These are phyloP conservation scores for Aplysina aerophoba DNA, from an alignment of 37 sponge, comb jelly and placozoan genomes.

Conservation along the genomic window DNA sequence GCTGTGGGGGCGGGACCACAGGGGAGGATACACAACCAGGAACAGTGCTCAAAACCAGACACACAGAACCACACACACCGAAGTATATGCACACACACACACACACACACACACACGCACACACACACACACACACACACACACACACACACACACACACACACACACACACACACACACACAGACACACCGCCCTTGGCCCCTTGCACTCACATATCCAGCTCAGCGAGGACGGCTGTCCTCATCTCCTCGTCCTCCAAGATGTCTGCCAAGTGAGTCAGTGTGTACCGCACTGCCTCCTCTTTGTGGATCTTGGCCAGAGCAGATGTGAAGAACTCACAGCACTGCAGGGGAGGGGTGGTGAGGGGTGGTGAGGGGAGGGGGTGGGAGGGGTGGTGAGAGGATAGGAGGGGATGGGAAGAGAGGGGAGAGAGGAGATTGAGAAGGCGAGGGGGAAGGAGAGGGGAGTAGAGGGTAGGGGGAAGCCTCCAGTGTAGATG, in stretches of 20 bases:
- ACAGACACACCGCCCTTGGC: background rate
- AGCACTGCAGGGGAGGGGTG: background rate
- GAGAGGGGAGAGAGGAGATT: too few species aligned
- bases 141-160: constrained; percentile 15
- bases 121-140: constrained; percentile 30
- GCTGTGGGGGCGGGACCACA: background rate
- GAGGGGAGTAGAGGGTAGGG: too few species aligned
- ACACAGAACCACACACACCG: too few species aligned
- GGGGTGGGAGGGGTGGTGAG: too few species aligned
- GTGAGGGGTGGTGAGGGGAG: background rate
- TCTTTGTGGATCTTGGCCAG: constrained; percentile 13
- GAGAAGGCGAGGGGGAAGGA: too few species aligned
- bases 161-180: background rate
- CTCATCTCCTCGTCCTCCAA: constrained; percentile 12
- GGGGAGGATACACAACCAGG: too few species aligned
- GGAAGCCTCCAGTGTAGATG: too few species aligned
- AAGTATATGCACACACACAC: constrained; percentile 23
- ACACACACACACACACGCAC: constrained; percentile 28
- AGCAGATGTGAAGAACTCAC: background rate
- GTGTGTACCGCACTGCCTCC: background rate
- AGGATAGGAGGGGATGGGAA: too few species aligned
- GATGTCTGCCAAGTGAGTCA: background rate
- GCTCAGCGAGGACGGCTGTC: background rate
- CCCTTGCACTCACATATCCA: constrained; percentile 1
- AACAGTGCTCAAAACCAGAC: too few species aligned